A percentile compares a stretch with the other conserved stretches of the same genome.
Evolutionary conservation across 2,113 vertebrate genomes (phyloP).

Genomic region (Sprattus sprattus): DNA sequence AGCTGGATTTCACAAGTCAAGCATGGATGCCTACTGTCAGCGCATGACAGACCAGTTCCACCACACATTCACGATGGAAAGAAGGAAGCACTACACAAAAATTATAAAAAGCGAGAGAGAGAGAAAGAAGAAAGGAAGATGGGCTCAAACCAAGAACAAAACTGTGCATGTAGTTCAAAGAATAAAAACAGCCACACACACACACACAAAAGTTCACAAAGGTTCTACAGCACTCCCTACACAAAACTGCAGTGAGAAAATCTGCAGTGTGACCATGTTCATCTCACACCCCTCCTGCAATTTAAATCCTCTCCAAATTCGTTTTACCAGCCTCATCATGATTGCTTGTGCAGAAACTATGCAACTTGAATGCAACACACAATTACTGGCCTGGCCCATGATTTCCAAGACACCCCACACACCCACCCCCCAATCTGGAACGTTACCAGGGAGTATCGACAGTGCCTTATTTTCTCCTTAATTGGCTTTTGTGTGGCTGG

Average conservation of each 20-base stretch:
- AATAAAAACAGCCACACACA: not conserved
- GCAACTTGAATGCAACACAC: not conserved
- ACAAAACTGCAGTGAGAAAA: not conserved
- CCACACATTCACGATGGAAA: not conserved
- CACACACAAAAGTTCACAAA: not conserved
- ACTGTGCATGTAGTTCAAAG: not conserved
- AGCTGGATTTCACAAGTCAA: not conserved
- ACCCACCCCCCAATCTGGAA: not conserved
- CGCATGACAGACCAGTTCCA: not conserved
- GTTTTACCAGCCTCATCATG: not conserved
- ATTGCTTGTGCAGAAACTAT: not conserved
- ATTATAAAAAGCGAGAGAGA: not conserved
- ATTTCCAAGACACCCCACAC: not conserved
- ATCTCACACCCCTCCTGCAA: not conserved
- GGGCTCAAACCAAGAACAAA: not conserved
- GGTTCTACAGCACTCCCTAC: not conserved
- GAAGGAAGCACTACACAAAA: no score
- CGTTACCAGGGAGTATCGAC: not conserved
- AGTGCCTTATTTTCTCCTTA: not conserved
- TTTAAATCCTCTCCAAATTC: not conserved
- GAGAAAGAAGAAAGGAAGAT: not conserved
- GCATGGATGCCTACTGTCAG: not conserved
- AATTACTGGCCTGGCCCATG: not conserved
- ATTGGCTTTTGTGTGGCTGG: slow-evolving; percentile 10
- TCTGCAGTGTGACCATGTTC: not conserved